Conservation (phyloP, 1,140 invertebrate species). For the Grapholita molesta region DNA sequence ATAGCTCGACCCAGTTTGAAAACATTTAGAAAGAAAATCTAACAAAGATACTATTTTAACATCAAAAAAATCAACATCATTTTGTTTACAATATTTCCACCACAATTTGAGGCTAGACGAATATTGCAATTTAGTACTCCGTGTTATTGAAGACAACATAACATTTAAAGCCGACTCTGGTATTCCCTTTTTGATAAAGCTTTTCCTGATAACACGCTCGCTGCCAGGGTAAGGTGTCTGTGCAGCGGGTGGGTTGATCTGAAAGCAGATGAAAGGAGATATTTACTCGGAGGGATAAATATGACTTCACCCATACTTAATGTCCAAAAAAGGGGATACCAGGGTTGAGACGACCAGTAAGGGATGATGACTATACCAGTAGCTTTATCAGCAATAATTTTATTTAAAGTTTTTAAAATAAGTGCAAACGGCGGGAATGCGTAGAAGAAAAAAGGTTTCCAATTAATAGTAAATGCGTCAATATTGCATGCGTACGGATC, state of each 20-base stretch:
- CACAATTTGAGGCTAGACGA: constrained; percentile 14
- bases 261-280: constrained; percentile 27
- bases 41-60: neutral
- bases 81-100: constrained; percentile 19
- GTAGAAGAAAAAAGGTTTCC: constrained; percentile 10
- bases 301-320: constrained; percentile 21
- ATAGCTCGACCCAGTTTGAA: constrained; percentile 5
- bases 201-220: constrained; percentile 35
- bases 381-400: constrained; percentile 20
- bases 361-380: constrained; percentile 21
- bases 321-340: constrained; percentile 22
- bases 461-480: constrained; percentile 16
- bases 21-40: constrained; percentile 1
- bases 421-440: constrained; percentile 19
- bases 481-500: constrained; percentile 18
- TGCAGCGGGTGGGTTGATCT: constrained; percentile 29
- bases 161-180: constrained; percentile 27
- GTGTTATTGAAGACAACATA: constrained; percentile 14
- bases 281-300: constrained; percentile 24
- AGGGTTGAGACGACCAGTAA: constrained; percentile 21
- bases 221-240: constrained; percentile 35
- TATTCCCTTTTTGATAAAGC: constrained; percentile 21
- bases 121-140: constrained; percentile 22
- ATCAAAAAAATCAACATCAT: constrained; percentile 12
- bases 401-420: constrained; percentile 22